These are phyloP conservation scores for Rhagium mordax DNA, from an alignment of 2,888 invertebrate species.

Conservation along the genomic window DNA sequence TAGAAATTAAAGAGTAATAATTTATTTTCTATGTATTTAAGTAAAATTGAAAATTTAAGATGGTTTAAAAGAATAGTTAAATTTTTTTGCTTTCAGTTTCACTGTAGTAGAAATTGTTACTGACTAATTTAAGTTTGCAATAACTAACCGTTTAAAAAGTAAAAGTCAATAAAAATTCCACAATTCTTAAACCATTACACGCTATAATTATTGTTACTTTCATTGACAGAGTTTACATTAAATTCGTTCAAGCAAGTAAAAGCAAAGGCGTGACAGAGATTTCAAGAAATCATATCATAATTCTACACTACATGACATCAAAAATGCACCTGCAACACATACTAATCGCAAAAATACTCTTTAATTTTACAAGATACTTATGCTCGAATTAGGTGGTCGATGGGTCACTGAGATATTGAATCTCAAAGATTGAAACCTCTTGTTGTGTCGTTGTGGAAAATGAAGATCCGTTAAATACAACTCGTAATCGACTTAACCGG, in stretches of 20 bases:
- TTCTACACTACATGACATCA: too few relatives aligned
- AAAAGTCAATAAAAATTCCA: constrained; percentile 33
- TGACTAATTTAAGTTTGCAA: constrained; percentile 3
- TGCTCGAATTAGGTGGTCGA: too few relatives aligned
- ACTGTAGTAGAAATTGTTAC: neutral
- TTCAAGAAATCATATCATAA: neutral
- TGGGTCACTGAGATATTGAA: too few relatives aligned
- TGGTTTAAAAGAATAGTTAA: neutral
- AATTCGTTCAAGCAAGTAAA: neutral
- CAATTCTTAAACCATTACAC: constrained; percentile 29
- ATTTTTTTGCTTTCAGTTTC: neutral
- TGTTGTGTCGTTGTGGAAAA: too few relatives aligned
- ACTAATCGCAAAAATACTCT: too few relatives aligned
- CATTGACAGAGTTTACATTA: constrained; percentile 23
- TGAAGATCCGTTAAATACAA: too few relatives aligned
- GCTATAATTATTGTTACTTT: constrained; percentile 33
- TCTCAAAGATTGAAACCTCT: too few relatives aligned
- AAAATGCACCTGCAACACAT: too few relatives aligned
- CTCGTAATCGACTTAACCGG: too few relatives aligned
- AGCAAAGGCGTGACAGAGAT: neutral
- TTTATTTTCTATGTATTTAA: too few relatives aligned
- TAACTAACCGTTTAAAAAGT: constrained; percentile 23
- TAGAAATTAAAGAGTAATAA: too few relatives aligned
- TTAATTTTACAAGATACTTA: too few relatives aligned
- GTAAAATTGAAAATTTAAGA: neutral